Conservation (phyloP, 2,888 invertebrate species). For the Machimus atricapillus region DNA sequence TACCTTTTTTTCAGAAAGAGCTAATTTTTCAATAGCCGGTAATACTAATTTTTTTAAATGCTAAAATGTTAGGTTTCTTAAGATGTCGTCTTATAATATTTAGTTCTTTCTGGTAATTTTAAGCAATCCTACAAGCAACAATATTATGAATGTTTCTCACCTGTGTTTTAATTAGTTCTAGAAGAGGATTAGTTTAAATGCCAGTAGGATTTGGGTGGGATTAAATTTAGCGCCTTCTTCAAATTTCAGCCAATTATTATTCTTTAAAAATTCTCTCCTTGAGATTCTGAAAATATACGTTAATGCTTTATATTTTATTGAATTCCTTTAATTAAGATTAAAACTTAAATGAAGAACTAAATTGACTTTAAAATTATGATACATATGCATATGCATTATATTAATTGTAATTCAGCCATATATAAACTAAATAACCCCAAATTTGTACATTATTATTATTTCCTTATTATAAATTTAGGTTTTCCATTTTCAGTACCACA, state of each 20-base stretch:
- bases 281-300: too few species aligned
- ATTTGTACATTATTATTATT: neutral
- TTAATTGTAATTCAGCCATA: too few species aligned
- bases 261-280: too few species aligned
- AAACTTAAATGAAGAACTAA: too few species aligned
- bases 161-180: neutral
- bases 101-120: neutral
- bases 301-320: too few species aligned
- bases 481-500: constrained; percentile 55
- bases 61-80: neutral
- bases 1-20: neutral
- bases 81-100: neutral
- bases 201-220: neutral
- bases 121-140: neutral
- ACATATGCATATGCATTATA: too few species aligned
- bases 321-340: too few species aligned
- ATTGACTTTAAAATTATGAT: too few species aligned
- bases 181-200: neutral
- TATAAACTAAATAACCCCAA: too few species aligned
- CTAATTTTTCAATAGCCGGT: neutral
- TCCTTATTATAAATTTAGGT: neutral
- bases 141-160: neutral
- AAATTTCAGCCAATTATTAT: neutral
- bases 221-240: neutral
- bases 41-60: too few species aligned